Conservation (phyloP, 2,888 invertebrate genomes). For the Dolichomitus sp. region DNA sequence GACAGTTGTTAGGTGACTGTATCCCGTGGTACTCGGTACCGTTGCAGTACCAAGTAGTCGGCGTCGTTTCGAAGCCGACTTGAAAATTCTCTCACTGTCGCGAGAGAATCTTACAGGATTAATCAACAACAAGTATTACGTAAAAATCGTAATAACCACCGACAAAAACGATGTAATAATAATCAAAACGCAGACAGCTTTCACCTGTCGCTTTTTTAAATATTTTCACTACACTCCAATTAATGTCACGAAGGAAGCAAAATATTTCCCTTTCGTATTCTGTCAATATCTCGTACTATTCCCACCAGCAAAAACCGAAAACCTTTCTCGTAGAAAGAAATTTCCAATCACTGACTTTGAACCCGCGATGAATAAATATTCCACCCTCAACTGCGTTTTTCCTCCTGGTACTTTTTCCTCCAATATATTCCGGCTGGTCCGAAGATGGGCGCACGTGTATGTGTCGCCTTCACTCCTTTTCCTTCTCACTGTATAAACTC, state of each 20-base stretch:
- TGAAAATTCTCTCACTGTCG: conserved; percentile 64
- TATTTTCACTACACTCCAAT: conserved; percentile 54
- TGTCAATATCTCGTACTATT: background rate
- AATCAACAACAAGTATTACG: conserved; percentile 17
- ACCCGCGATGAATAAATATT: conserved; percentile 1
- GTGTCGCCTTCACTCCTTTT: conserved; percentile 49
- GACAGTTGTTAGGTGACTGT: conserved; percentile 70
- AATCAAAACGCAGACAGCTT: conserved; percentile 41
- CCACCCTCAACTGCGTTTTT: background rate
- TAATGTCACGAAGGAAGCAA: conserved; percentile 43
- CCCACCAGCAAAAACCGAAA: background rate
- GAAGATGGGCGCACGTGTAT: conserved; percentile 60
- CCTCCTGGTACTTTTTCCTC: background rate
- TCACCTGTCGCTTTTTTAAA: conserved; percentile 60
- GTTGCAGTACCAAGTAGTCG: conserved; percentile 76
- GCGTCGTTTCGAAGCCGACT: conserved; percentile 63
- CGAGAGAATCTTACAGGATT: conserved; percentile 64
- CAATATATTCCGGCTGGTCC: conserved; percentile 16
- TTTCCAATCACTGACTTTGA: background rate
- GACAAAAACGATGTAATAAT: background rate
- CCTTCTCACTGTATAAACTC: background rate
- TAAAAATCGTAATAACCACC: background rate
- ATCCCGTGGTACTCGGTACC: conserved; percentile 77
- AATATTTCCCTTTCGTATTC: conserved; percentile 22
- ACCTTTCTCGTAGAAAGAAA: background rate